Conservation (phyloP, 2,113 vertebrate genomes). For the Alexandromys fortis region DNA sequence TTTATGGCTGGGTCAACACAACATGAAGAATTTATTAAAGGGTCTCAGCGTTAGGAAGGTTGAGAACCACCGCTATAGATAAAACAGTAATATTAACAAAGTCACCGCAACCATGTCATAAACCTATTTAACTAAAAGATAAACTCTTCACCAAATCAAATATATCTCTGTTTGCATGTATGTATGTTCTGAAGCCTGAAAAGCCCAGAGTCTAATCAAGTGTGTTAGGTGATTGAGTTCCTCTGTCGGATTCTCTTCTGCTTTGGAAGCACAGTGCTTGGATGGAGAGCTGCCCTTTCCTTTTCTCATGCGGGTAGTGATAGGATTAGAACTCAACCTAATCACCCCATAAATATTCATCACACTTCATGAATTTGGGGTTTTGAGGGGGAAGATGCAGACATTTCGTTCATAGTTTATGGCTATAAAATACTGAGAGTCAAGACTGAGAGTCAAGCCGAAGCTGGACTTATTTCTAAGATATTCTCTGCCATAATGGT, state of each 20-base stretch:
- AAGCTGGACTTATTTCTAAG: background rate
- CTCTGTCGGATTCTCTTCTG: background rate
- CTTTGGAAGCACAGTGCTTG: background rate
- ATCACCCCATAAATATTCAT: background rate
- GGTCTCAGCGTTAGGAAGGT: background rate
- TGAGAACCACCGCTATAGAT: background rate
- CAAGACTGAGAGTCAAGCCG: background rate
- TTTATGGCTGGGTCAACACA: background rate
- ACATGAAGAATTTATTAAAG: background rate
- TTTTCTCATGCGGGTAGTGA: background rate
- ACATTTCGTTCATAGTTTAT: background rate
- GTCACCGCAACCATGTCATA: background rate
- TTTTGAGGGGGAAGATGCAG: background rate
- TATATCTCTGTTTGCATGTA: background rate
- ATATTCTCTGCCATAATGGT: background rate
- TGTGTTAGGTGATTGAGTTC: background rate
- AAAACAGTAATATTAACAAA: conserved; percentile 7
- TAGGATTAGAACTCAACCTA: background rate
- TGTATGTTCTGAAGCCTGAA: background rate
- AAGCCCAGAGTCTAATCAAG: background rate
- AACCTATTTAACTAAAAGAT: background rate
- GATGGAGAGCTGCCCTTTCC: background rate
- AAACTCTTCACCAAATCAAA: background rate
- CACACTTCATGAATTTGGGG: background rate
- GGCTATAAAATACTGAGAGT: background rate